Conservation (phyloP, 2,888 invertebrate species). For the Acronicta psi region DNA sequence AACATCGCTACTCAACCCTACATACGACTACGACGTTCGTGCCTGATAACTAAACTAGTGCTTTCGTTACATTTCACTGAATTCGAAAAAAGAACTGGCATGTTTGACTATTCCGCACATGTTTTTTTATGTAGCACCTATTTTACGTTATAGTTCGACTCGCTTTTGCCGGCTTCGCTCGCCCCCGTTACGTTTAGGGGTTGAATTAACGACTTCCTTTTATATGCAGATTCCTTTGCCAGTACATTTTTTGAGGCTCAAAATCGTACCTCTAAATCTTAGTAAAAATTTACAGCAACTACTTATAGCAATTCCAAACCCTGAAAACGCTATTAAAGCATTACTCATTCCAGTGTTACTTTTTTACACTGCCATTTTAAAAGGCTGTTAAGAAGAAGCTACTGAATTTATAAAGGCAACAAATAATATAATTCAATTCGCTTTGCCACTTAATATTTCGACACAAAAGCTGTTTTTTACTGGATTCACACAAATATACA, state of each 20-base stretch:
- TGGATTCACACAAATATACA: slow-evolving; percentile 26
- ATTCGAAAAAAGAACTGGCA: slow-evolving; percentile 13
- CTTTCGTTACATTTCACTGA: slow-evolving; percentile 26
- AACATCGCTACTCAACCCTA: slow-evolving; percentile 12
- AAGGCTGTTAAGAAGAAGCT: neutral
- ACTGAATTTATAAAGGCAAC: slow-evolving; percentile 6
- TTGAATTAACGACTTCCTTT: no score
- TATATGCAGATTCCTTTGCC: no score
- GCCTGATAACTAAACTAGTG: slow-evolving; percentile 33
- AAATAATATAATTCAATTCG: slow-evolving; percentile 19
- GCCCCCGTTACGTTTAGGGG: no score
- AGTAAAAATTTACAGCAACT: neutral
- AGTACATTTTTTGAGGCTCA: neutral
- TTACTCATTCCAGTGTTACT: no score
- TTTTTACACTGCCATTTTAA: neutral
- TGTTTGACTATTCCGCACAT: no score
- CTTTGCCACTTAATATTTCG: slow-evolving; percentile 18
- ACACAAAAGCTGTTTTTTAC: slow-evolving; percentile 26
- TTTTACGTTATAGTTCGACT: neutral
- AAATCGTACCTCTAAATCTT: neutral
- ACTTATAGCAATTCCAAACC: no score
- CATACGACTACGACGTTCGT: slow-evolving; percentile 31
- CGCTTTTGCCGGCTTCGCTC: no score
- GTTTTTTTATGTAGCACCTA: no score
- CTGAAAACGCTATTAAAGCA: no score